Evolutionary conservation across 2,797 vertebrate species (phyloP).

Genomic region (Rallus crepitans): DNA sequence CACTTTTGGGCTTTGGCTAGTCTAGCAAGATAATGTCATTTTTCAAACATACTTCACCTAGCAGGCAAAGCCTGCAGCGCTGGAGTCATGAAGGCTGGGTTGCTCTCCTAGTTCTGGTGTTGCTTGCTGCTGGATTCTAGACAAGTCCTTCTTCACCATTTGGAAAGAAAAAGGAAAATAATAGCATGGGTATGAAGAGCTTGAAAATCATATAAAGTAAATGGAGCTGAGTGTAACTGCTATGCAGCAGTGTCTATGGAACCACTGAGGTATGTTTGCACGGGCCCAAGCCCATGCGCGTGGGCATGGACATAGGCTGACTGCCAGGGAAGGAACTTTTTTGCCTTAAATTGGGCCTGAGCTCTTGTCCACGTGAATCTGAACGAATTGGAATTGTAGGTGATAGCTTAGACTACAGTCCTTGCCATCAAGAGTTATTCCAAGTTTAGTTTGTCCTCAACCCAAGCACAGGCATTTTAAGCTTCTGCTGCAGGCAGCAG

Average conservation of each 20-base stretch:
- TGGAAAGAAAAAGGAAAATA: constrained; percentile 26
- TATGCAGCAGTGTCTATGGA: neutral
- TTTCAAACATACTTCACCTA: constrained; percentile 23
- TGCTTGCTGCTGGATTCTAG: neutral
- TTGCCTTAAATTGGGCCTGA: neutral
- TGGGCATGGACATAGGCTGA: neutral
- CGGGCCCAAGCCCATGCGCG: neutral
- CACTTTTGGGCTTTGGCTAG: constrained; percentile 3
- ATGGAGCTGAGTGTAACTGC: neutral
- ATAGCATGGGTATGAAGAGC: neutral
- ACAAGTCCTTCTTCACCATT: neutral
- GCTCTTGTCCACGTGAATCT: constrained; percentile 4
- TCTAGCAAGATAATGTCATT: constrained; percentile 49
- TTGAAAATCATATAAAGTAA: constrained; percentile 17
- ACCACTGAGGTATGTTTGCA: constrained; percentile 33
- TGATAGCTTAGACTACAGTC: constrained; percentile 21
- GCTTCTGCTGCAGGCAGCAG: neutral
- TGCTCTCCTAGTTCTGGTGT: neutral
- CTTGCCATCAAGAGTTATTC: neutral
- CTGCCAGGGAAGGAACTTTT: constrained; percentile 33
- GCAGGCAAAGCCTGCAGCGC: neutral
- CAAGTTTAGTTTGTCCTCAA: neutral
- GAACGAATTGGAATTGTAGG: constrained; percentile 3
- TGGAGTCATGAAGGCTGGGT: constrained; percentile 11
- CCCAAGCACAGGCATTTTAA: neutral